These are phyloP conservation scores for Chiloscyllium punctatum DNA, from an alignment of 2,797 vertebrate genomes.

Conservation along the genomic window DNA sequence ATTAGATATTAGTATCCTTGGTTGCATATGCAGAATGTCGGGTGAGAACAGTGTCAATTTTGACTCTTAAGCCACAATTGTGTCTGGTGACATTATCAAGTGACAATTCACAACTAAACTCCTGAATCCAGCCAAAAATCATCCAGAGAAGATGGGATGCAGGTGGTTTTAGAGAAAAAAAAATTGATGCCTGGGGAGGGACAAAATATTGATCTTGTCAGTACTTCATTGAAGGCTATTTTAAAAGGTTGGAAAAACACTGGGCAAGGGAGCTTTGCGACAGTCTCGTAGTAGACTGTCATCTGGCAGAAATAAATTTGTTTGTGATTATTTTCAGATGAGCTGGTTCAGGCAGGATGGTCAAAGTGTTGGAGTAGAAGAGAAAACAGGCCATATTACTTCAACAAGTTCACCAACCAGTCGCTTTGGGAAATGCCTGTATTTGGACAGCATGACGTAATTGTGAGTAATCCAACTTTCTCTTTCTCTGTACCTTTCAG, in stretches of 20 bases:
- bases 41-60: no score
- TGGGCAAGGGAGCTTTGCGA: background rate
- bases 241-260: background rate
- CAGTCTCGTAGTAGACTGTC: background rate
- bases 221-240: background rate
- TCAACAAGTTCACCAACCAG: conserved; percentile 97
- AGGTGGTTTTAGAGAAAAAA: no score
- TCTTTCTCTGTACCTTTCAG: background rate
- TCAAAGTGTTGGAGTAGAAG: conserved; percentile 96
- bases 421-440: conserved; percentile 97
- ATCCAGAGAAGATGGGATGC: no score
- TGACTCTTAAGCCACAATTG: no score
- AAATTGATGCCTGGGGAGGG: no score
- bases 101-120: no score
- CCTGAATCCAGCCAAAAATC: no score
- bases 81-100: no score
- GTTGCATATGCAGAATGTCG: background rate
- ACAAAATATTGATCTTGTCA: background rate
- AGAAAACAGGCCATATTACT: conserved; percentile 91
- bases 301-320: background rate
- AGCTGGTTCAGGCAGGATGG: conserved; percentile 94
- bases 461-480: conserved; percentile 69
- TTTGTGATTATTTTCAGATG: conserved; percentile 62
- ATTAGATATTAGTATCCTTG: background rate
- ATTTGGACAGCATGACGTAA: conserved; percentile 88